phyloP scores from a whole-genome alignment of 92 coral and sea anemone species.

The Diadumene lineata region DNA sequence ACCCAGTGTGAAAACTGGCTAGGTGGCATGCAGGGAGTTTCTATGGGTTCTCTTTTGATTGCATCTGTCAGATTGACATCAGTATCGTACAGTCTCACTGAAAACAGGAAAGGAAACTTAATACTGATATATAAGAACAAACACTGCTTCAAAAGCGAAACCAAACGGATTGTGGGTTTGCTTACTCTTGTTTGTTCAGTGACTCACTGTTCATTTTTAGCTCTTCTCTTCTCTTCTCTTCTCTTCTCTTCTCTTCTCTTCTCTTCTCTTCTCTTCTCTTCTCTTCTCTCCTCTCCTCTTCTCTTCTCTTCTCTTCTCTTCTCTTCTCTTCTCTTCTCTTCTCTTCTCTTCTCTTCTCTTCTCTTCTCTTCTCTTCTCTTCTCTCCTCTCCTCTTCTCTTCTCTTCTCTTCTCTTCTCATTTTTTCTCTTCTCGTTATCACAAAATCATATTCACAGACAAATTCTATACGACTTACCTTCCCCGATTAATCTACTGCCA shows the following conservation, averaged over 20 bases:
- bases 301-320: too few species aligned
- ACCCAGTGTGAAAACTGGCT: slow-evolving; percentile 15
- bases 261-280: too few species aligned
- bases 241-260: too few species aligned
- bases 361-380: not conserved
- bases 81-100: slow-evolving; percentile 73
- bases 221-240: too few species aligned
- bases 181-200: too few species aligned
- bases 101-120: not conserved
- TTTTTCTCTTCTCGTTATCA: too few species aligned
- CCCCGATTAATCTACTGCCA: not conserved
- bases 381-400: not conserved
- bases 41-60: slow-evolving; percentile 48
- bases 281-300: too few species aligned
- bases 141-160: too few species aligned
- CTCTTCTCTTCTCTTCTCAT: not conserved
- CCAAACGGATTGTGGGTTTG: too few species aligned
- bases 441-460: not conserved
- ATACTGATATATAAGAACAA: not conserved
- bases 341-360: not conserved
- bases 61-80: slow-evolving; percentile 59
- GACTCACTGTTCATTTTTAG: too few species aligned
- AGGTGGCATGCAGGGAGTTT: slow-evolving; percentile 10
- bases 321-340: too few species aligned
- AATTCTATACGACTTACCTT: not conserved